Conservation (phyloP, 2,797 vertebrate genomes). For the Serranus cabrilla region DNA sequence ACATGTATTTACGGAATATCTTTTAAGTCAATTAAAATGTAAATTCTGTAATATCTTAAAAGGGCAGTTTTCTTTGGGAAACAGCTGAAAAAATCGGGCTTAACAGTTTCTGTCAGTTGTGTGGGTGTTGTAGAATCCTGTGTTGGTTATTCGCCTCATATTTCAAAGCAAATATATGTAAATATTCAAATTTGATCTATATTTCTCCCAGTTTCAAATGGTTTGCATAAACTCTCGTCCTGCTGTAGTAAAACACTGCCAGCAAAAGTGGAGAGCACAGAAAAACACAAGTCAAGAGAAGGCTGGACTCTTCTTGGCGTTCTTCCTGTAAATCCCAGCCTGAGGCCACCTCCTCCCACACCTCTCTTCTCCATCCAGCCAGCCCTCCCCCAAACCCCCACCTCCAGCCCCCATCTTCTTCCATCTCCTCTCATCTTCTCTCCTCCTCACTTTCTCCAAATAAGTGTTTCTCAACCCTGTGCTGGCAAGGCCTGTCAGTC, state of each 20-base stretch:
- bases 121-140: constrained; percentile 47
- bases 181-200: constrained; percentile 51
- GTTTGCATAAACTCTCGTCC: constrained; percentile 34
- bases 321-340: constrained; percentile 48
- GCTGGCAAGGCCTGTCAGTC: not conserved
- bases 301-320: constrained; percentile 35
- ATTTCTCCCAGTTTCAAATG: constrained; percentile 23
- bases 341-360: constrained; percentile 46
- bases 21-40: constrained; percentile 1
- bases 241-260: constrained; percentile 21
- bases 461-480: constrained; percentile 6
- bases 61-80: constrained; percentile 25
- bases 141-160: constrained; percentile 14
- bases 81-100: constrained; percentile 6
- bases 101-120: constrained; percentile 41
- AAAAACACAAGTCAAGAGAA: constrained; percentile 35
- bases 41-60: constrained; percentile 15
- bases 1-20: not conserved
- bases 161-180: constrained; percentile 56
- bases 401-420: constrained; percentile 14
- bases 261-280: constrained; percentile 20
- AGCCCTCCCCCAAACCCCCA: not conserved
- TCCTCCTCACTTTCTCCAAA: not conserved
- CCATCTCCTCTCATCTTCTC: constrained; percentile 21
- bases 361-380: constrained; percentile 37